phyloP scores from a whole-genome alignment of 2,888 invertebrate species.

The Plagodis dolabraria region DNA sequence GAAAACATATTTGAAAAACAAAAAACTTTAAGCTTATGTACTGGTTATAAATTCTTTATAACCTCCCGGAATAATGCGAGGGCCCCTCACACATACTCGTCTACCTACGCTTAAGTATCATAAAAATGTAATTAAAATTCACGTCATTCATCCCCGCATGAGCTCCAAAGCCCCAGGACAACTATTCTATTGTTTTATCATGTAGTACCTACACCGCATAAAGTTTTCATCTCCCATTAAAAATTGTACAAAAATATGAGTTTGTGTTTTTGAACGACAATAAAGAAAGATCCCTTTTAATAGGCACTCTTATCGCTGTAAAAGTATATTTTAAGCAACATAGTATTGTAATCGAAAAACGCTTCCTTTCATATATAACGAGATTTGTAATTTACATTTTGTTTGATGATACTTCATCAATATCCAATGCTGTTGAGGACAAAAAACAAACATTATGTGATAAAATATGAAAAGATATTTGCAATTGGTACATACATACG shows the following conservation, averaged over 20 bases:
- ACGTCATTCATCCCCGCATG: constrained; percentile 62
- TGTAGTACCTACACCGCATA: constrained; percentile 40
- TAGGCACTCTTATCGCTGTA: constrained; percentile 38
- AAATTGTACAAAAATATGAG: constrained; percentile 40
- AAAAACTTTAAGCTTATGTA: background rate
- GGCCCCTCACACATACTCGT: constrained; percentile 74
- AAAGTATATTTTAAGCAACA: constrained; percentile 46
- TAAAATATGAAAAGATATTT: no score
- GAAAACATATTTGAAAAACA: no score
- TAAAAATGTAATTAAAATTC: constrained; percentile 83
- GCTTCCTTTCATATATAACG: constrained; percentile 48
- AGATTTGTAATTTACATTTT: constrained; percentile 52
- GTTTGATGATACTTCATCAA: constrained; percentile 44
- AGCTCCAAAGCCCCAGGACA: constrained; percentile 56
- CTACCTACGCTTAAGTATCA: constrained; percentile 70
- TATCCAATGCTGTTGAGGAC: constrained; percentile 32
- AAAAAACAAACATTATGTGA: constrained; percentile 26
- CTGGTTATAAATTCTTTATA: constrained; percentile 1
- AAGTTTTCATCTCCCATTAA: constrained; percentile 47
- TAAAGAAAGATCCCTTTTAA: background rate
- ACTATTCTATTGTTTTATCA: constrained; percentile 68
- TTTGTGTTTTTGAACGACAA: constrained; percentile 6
- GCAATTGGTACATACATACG: no score
- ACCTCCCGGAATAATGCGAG: constrained; percentile 47
- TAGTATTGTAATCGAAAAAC: constrained; percentile 45